Percentiles rank a stretch among this genome's conserved stretches.
phyloP scores from a whole-genome alignment of 2,113 vertebrate species.

The Gnathonemus echidnorhynchus region DNA sequence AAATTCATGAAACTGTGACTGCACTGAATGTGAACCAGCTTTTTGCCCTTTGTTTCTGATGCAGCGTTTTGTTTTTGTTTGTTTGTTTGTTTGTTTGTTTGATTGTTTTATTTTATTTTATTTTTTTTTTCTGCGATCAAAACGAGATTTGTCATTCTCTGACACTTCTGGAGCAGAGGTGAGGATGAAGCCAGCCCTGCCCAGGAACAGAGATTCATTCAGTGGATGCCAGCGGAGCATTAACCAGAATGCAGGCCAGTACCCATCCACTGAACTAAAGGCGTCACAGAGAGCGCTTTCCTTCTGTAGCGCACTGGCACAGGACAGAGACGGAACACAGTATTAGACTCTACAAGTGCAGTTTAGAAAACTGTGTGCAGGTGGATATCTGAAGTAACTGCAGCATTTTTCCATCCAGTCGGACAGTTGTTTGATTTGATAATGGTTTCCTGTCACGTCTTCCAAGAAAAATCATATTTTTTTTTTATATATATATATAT shows the following conservation, averaged over 20 bases:
- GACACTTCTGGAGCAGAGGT: background rate
- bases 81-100: too few species aligned
- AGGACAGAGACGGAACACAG: background rate
- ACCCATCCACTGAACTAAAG: background rate
- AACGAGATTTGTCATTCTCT: background rate
- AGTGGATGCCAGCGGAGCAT: background rate
- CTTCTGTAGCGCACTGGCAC: background rate
- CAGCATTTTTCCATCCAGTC: slow-evolving; percentile 65
- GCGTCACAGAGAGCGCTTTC: background rate
- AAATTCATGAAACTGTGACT: background rate
- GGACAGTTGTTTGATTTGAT: slow-evolving; percentile 76
- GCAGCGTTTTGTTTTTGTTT: background rate
- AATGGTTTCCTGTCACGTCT: slow-evolving; percentile 73
- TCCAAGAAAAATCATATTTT: slow-evolving; percentile 30
- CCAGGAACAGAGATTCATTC: slow-evolving; percentile 2
- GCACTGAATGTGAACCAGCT: slow-evolving; percentile 10
- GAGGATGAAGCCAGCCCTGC: slow-evolving; percentile 5
- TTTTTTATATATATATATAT: slow-evolving; percentile 51
- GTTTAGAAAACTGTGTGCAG: background rate
- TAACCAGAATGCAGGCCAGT: background rate
- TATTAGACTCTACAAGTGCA: background rate
- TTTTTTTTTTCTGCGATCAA: background rate
- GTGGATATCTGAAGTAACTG: slow-evolving; percentile 43
- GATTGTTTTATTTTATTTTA: background rate
- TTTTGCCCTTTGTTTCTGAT: slow-evolving; percentile 2